A percentile compares a stretch with the other conserved stretches of the same genome.
Conservation (phyloP, 2,797 vertebrate species). For the Florisuga fusca region DNA sequence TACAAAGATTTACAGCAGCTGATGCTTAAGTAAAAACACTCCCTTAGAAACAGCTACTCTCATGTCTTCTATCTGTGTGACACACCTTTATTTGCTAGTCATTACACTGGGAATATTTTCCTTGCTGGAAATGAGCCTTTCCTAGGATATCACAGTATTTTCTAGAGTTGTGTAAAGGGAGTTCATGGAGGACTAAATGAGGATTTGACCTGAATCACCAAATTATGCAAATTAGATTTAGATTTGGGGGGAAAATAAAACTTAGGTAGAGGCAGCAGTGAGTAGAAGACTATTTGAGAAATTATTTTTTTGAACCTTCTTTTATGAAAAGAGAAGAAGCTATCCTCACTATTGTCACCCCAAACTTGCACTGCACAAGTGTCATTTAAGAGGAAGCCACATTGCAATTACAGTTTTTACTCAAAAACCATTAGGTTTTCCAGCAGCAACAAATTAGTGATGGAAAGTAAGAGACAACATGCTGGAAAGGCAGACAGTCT, state of each 20-base stretch:
- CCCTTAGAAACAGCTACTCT: not conserved
- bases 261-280: not conserved
- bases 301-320: not conserved
- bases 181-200: not conserved
- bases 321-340: not conserved
- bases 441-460: not conserved
- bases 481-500: not conserved
- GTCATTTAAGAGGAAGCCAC: not conserved
- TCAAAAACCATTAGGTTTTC: not conserved
- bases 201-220: not conserved
- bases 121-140: not conserved
- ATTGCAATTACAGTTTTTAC: not conserved
- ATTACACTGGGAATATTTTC: rapidly evolving
- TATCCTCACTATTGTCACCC: not conserved
- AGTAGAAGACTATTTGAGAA: not conserved
- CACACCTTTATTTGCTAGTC: not conserved
- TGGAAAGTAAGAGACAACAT: not conserved
- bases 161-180: not conserved
- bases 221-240: not conserved
- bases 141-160: not conserved
- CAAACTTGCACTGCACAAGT: not conserved
- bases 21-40: not conserved
- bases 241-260: not conserved
- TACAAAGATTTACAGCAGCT: not conserved
- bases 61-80: not conserved